phyloP scores from a whole-genome alignment of 2,888 invertebrate genomes.

The Mongoloraphidia duomilia region DNA sequence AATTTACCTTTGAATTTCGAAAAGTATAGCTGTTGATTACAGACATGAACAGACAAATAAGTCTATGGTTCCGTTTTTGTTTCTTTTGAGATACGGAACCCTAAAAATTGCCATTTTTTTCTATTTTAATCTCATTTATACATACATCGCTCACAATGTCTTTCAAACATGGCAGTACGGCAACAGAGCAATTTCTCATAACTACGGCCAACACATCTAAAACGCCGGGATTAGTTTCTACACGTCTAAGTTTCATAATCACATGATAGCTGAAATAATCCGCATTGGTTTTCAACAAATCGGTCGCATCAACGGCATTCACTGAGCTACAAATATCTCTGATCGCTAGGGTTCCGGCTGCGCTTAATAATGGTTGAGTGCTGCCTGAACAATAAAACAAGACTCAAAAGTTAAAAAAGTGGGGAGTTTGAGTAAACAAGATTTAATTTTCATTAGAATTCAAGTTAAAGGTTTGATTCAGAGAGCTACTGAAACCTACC shows the following conservation, averaged over 20 bases:
- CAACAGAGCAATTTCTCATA: slow-evolving; percentile 50
- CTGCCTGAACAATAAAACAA: slow-evolving; percentile 34
- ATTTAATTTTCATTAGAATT: no score
- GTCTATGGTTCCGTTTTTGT: no score
- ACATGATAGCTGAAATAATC: slow-evolving; percentile 64
- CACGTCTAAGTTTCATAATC: slow-evolving; percentile 45
- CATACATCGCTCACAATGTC: slow-evolving; percentile 54
- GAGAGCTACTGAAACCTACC: slow-evolving; percentile 30
- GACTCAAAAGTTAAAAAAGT: no score
- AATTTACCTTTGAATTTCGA: no score
- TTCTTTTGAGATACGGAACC: no score
- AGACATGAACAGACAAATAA: no score
- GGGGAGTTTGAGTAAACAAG: no score
- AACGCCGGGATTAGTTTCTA: slow-evolving; percentile 46
- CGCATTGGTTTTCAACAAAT: slow-evolving; percentile 50
- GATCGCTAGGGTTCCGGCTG: slow-evolving; percentile 44
- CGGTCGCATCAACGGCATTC: slow-evolving; percentile 35
- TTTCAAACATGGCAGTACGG: slow-evolving; percentile 48
- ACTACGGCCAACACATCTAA: slow-evolving; percentile 58
- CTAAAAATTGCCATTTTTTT: no score
- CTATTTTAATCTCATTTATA: slow-evolving; percentile 10
- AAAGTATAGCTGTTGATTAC: no score
- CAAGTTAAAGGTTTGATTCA: no score
- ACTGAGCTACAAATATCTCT: slow-evolving; percentile 41
- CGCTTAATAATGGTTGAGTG: slow-evolving; percentile 44